Conservation (phyloP, 2,888 invertebrate genomes). For the Trachelus iudaicus region DNA sequence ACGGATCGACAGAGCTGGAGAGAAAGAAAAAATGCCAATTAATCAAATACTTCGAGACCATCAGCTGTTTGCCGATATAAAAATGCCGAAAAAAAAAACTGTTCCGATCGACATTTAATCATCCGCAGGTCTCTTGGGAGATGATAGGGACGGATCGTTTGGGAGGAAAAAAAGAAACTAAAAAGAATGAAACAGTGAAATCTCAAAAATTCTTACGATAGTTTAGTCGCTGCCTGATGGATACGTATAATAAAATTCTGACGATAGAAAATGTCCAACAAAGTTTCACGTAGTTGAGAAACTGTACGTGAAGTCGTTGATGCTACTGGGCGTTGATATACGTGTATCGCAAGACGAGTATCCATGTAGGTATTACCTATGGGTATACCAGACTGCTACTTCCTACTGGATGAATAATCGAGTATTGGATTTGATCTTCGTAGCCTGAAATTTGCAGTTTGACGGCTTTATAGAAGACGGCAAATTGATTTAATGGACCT, state of each 20-base stretch:
- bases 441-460: conserved; percentile 21
- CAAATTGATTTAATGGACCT: conserved; percentile 23
- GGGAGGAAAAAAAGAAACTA: not conserved
- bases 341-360: not conserved
- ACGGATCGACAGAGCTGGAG: not conserved
- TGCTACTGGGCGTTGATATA: not conserved
- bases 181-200: not conserved
- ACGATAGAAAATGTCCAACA: no score
- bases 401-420: not conserved
- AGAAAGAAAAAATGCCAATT: not conserved
- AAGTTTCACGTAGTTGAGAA: no score
- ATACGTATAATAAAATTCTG: not conserved
- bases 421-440: not conserved
- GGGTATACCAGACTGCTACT: not conserved
- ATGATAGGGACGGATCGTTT: not conserved
- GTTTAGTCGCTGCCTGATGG: not conserved
- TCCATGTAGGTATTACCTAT: not conserved
- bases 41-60: not conserved
- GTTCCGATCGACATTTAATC: not conserved
- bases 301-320: not conserved
- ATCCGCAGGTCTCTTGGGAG: not conserved
- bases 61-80: not conserved
- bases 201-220: not conserved
- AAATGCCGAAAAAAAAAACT: not conserved
- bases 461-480: conserved; percentile 12